Conservation (phyloP, 2,888 invertebrate genomes). For the Caenorhabditis drosophilae region DNA sequence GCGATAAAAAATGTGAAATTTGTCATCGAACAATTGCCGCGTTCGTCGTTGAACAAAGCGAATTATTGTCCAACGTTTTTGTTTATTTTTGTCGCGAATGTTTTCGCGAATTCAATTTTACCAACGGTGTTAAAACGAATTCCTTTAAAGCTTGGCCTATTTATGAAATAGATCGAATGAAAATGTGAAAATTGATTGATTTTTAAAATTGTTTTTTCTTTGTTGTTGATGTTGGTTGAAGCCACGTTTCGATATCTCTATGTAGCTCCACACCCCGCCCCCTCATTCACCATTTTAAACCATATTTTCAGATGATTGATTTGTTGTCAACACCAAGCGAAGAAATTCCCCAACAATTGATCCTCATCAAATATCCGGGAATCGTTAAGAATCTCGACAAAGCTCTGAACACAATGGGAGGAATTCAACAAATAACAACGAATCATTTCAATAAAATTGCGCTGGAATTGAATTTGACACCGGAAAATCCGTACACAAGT, state of each 20-base stretch:
- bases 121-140: constrained; percentile 40
- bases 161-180: not conserved
- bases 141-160: constrained; percentile 43
- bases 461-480: constrained; percentile 58
- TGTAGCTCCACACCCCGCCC: too few relatives aligned
- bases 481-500: constrained; percentile 60
- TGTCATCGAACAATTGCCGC: constrained; percentile 60
- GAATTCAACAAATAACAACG: constrained; percentile 49
- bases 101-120: constrained; percentile 52
- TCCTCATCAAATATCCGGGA: constrained; percentile 64
- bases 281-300: too few relatives aligned
- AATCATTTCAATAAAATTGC: constrained; percentile 43
- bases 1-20: constrained; percentile 45
- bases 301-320: not conserved
- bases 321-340: not conserved
- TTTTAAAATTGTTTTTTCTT: constrained; percentile 3
- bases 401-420: constrained; percentile 62
- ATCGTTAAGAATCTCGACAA: constrained; percentile 62
- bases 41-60: constrained; percentile 59
- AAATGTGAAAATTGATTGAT: not conserved
- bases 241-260: not conserved
- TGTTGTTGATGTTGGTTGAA: not conserved
- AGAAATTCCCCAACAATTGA: constrained; percentile 34
- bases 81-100: constrained; percentile 61
- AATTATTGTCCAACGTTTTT: constrained; percentile 58